Base-by-base conservation (phyloP, 2,888 invertebrate species). In the Dynastes grantii region DNA sequence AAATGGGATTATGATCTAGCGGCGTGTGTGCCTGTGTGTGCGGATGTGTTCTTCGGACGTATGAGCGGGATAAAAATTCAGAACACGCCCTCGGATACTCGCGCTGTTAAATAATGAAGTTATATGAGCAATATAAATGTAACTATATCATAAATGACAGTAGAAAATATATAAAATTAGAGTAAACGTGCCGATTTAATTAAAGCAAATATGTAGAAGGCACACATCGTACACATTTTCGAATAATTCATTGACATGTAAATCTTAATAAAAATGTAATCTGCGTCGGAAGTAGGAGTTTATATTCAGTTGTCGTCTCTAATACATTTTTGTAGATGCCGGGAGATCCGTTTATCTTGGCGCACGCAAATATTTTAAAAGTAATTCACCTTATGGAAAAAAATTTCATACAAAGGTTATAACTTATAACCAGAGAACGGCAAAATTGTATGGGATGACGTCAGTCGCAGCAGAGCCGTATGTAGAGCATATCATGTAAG, bases 91-190 rank as follows among this genome's bases (percentile, higher is more conserved):
- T 73, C 45, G 45, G 73, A 61, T 73, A 58, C 61, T 61, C 73
- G 32, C 73, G 73, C 73, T 61, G 73, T 58, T 73, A 73, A 73
- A 73, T 73, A 73, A 73, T 73, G 73, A 73, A 73, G 73, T 73
- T 73, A 73, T 73, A 73, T 73, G 73, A 40, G 73, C 73, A 73
- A 73, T 73, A 73, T 73, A 73, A 73, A 73, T 61, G 61, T 73
- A 73, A 73, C 58, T 73, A 73, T 73, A 73, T 73, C 73, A 73
- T 73, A 73, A 58, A 73, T 73, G 73, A 58, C 61, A 58, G 58
- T 45, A 37, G 58, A 61, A 32, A 61, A 61, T 73, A 73, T 58
- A 73, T 58, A 73, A 73, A 73, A 73, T 73, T 61, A 68, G 22
- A 68, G 67, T 8, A 29, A n/a, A 68, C 40, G 22, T 68, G 13